Base-by-base conservation (phyloP, 2,797 vertebrate species). In the Hypotaenidia philippensis region DNA sequence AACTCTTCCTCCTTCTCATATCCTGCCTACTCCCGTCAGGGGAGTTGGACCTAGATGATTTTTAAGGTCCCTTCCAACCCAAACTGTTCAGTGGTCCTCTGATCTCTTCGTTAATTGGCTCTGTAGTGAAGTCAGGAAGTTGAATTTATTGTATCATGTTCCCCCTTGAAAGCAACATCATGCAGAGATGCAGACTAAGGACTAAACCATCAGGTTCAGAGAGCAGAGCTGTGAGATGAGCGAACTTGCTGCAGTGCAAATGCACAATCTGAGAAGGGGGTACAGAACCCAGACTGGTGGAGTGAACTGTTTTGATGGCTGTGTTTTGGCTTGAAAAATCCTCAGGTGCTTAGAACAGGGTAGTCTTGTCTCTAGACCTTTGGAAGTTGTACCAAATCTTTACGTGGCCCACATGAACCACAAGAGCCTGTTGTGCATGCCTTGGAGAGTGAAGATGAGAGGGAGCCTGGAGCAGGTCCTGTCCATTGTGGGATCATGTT, bases 141-240 rank as follows among this genome's bases (percentile, higher is more conserved):
- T 68, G n/a, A 59, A 52, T 87, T 89, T 85, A 32, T 91, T 75
- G 21, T 70, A 6, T 81, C 22, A 1, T 70, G 17, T 64, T 80
- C 59, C 29, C 47, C 23, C 65, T 84, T 61, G 34, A 78, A 96
- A 59, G 64, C 63, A 77, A 5, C 13, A 71, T 17, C 57, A 82
- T 1, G 4, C 17, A 36, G 69, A 69, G 83, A 60, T 53, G 36
- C 32, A 89, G 65, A 63, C 34, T 50, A 38, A 56, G 56, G 78
- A 57, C n/a, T 74, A 82, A 89, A 91, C 36, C 68, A 89, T 55
- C 79, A 96, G 82, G 71, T 91, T 91, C 38, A 66, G 38, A 6
- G n/a, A 78, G 84, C 29, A 63, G 85, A 84, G 69, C 57, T 71
- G 60, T 11, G 61, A 81, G 75, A 74, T 36, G 50, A 64, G 31